These are phyloP conservation scores for Empis stercorea DNA, from an alignment of 2,888 invertebrate genomes.

Conservation along the genomic window DNA sequence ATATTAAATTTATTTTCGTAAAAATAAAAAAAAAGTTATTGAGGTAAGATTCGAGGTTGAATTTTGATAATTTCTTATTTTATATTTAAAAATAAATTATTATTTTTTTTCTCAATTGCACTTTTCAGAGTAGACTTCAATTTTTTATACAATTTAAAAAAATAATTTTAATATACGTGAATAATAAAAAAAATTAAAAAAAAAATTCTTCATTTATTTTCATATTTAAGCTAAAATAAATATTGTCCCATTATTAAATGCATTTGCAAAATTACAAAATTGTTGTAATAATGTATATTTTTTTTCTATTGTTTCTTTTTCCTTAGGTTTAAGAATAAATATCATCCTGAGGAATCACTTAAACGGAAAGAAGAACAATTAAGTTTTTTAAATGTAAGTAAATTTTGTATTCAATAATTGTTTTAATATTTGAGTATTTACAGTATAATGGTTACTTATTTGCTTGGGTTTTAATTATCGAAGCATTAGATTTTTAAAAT, in stretches of 20 bases:
- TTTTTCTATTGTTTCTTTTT: slow-evolving; percentile 20
- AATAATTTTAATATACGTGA: neutral
- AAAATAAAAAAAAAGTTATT: slow-evolving; percentile 15
- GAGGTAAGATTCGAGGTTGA: slow-evolving; percentile 35
- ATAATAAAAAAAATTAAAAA: neutral
- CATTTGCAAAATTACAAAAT: slow-evolving; percentile 3
- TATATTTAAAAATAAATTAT: neutral
- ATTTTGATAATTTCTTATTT: slow-evolving; percentile 3
- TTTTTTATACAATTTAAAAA: neutral
- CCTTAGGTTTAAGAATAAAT: slow-evolving; percentile 95
- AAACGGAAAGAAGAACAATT: slow-evolving; percentile 81
- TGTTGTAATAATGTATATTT: slow-evolving; percentile 6
- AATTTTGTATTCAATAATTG: neutral
- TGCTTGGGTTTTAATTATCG: no score
- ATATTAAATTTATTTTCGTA: slow-evolving; percentile 10
- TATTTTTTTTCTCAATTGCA: neutral
- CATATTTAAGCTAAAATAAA: neutral
- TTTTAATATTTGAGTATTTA: no score
- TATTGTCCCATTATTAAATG: neutral
- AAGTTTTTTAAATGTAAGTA: slow-evolving; percentile 58
- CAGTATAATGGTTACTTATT: no score
- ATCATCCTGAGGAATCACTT: slow-evolving; percentile 92
- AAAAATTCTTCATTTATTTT: neutral
- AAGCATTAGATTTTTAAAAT: no score
- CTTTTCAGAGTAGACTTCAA: neutral